Conservation (phyloP, 2,113 vertebrate genomes). For the Larimichthys polyactis region DNA sequence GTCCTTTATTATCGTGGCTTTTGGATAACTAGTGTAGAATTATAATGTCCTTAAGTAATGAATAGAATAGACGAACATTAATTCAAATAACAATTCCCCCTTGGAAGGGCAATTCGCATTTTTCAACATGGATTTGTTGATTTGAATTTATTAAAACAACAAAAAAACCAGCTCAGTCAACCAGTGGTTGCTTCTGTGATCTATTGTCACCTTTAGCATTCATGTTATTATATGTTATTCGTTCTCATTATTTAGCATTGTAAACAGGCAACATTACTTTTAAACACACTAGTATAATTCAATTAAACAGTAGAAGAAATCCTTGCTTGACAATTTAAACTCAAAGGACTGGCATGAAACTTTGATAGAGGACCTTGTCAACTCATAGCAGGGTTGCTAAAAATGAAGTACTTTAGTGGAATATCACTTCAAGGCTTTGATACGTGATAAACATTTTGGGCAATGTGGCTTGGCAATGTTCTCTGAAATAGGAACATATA, state of each 20-base stretch:
- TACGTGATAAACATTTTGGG: conserved; percentile 15
- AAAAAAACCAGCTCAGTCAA: conserved; percentile 34
- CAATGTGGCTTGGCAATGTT: conserved; percentile 39
- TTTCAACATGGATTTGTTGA: conserved; percentile 49
- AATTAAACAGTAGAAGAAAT: neutral
- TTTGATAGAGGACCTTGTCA: conserved; percentile 31
- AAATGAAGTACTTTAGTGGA: conserved; percentile 25
- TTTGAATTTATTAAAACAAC: neutral
- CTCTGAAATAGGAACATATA: conserved; percentile 47
- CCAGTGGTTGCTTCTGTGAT: conserved; percentile 42
- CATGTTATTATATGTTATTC: neutral
- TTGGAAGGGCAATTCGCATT: conserved; percentile 48
- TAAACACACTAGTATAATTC: conserved; percentile 5
- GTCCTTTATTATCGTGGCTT: conserved; percentile 37
- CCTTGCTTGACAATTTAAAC: conserved; percentile 32
- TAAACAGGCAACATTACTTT: conserved; percentile 26
- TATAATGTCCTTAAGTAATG: conserved; percentile 62
- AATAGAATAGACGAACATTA: conserved; percentile 48
- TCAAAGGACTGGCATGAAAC: neutral
- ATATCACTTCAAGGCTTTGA: conserved; percentile 33
- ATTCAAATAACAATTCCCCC: conserved; percentile 37
- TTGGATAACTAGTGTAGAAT: conserved; percentile 48
- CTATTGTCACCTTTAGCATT: conserved; percentile 48
- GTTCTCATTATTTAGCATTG: conserved; percentile 20
- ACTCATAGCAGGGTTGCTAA: conserved; percentile 14